Evolutionary conservation across 2,113 vertebrate genomes (phyloP).

Genomic region (Carassius carassius): DNA sequence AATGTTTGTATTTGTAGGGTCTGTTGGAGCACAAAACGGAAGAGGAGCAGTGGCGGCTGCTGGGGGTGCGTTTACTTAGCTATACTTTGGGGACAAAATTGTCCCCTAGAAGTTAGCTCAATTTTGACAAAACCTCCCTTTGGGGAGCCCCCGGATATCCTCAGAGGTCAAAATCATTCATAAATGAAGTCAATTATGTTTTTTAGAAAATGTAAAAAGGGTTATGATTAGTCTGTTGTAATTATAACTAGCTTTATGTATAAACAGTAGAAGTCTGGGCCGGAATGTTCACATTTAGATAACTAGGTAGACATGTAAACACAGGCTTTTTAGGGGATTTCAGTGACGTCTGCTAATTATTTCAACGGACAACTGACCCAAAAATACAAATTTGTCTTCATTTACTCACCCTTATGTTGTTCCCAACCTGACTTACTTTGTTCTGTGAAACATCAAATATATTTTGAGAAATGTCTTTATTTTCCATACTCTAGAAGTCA

Average conservation of each 20-base stretch:
- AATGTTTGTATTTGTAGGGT: constrained; percentile 47
- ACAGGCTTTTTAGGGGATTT: constrained; percentile 2
- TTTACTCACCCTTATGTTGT: background rate
- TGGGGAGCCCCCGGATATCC: constrained; percentile 28
- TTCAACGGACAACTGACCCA: background rate
- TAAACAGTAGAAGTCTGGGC: constrained; percentile 14
- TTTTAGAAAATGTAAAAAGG: background rate
- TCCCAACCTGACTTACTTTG: background rate
- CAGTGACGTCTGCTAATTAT: background rate
- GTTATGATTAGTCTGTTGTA: background rate
- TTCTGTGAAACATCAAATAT: background rate
- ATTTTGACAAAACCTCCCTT: constrained; percentile 14
- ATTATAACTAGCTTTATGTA: background rate
- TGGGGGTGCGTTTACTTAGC: constrained; percentile 32
- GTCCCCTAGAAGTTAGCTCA: constrained; percentile 22
- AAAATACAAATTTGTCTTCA: background rate
- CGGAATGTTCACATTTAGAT: background rate
- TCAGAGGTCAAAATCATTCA: constrained; percentile 21
- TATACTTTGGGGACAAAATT: constrained; percentile 26
- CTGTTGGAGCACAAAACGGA: constrained; percentile 37
- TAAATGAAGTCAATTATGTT: background rate
- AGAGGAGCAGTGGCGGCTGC: constrained; percentile 32
- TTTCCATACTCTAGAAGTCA: background rate
- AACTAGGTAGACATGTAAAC: background rate
- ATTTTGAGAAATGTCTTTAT: background rate